phyloP scores from a whole-genome alignment of 1,140 invertebrate species.

The Panulirus ornatus region DNA sequence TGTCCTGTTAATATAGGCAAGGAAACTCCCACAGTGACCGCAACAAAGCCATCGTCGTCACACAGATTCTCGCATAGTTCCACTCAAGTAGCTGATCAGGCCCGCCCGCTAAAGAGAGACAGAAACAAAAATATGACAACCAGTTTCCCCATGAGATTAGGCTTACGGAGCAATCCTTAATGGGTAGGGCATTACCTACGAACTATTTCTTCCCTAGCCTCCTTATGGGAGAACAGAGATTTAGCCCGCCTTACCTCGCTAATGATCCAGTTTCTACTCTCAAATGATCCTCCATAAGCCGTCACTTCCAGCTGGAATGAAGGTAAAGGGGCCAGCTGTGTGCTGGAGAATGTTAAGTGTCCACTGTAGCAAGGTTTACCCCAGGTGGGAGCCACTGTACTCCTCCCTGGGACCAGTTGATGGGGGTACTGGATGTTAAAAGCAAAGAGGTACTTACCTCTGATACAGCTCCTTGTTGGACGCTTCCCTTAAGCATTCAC shows the following conservation, averaged over 20 bases:
- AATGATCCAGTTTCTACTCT: not conserved
- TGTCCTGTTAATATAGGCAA: no score
- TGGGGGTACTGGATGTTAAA: not conserved
- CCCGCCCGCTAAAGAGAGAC: not conserved
- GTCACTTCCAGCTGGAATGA: not conserved
- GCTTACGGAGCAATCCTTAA: conserved; percentile 3
- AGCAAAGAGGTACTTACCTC: conserved; percentile 3
- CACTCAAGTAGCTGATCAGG: no score
- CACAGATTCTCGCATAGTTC: no score
- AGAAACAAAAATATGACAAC: not conserved
- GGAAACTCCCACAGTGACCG: no score
- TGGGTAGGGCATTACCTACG: conserved; percentile 1
- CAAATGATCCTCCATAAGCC: not conserved
- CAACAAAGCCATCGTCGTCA: no score
- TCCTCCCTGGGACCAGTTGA: not conserved
- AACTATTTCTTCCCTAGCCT: not conserved
- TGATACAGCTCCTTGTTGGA: conserved; percentile 12
- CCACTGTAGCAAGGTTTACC: not conserved
- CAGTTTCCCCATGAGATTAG: conserved; percentile 6
- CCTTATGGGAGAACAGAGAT: not conserved
- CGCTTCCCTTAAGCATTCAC: not conserved
- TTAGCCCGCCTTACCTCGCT: not conserved
- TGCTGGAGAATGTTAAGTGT: not conserved
- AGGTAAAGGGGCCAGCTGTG: not conserved
- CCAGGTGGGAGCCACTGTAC: not conserved